Base-by-base conservation (phyloP, 1,140 invertebrate genomes). In the Cyphomyrmex costatus region DNA sequence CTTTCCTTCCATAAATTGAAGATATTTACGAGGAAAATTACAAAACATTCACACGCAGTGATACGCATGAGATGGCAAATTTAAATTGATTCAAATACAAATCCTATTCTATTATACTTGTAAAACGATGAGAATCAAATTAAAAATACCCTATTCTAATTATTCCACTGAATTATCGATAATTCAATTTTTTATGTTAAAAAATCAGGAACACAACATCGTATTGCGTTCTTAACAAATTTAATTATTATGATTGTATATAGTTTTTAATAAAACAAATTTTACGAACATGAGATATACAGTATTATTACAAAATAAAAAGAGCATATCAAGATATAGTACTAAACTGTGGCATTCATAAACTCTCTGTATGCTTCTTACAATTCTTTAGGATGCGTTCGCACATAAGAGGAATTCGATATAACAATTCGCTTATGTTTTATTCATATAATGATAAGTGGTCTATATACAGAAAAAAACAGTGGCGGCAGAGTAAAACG, bases 391-490 rank as follows among this genome's bases (percentile, higher is more conserved):
- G 63, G 65, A 33, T 66, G 21, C 24, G 2, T 42, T 51, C 2
- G 4, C 76, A 30, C 7, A 51, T 8, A 46, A 84, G n/a, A 88
- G 12, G 12, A 74, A 42, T 56, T 78, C 21, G 42, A 74, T 61
- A 14, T 87, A 89, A 74, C n/a, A 73, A 79, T 58, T 36, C 30
- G 51, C 74, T 68, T 85, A 85, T 24, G 61, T 90, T 90, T 90
- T 90, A 90, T 90, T 89, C 68, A 73, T 74, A 60, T 86, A 86
- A 71, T 42, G 60, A 84, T 46, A 36, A 46, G 74, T 71, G 53
- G n/a, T 58, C 58, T 90, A 90, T 90, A 90, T 90, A 90, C 89
- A 90, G 76, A 60, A 82, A 46, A 79, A 82, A 82, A 61, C 73
- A 78, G 56, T 79, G 63, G 8, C 24, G 30, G 33, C 49, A 51